Evolutionary conservation across 2,113 vertebrate genomes (phyloP).

Genomic region (Turnix velox): DNA sequence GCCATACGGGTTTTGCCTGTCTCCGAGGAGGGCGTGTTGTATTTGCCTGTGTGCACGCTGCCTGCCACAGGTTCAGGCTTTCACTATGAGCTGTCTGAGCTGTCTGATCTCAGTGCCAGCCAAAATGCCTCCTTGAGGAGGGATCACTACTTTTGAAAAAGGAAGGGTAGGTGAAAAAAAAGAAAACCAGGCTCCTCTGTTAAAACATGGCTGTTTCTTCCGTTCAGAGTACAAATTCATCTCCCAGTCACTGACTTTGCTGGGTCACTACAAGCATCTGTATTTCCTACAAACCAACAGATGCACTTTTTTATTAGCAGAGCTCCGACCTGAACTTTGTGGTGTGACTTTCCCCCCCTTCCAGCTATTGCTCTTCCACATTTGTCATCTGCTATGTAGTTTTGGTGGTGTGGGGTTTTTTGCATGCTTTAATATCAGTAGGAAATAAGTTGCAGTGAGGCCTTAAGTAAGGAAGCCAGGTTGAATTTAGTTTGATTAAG

Average conservation of each 20-base stretch:
- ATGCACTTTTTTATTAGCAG: not conserved
- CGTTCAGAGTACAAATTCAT: not conserved
- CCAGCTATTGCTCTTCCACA: not conserved
- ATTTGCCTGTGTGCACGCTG: not conserved
- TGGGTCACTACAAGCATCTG: not conserved
- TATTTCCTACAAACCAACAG: not conserved
- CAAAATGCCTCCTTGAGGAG: not conserved
- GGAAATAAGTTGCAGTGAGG: not conserved
- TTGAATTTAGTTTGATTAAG: not conserved
- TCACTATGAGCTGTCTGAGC: not conserved
- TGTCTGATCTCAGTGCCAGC: not conserved
- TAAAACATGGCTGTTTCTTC: not conserved
- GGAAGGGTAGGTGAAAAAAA: not conserved
- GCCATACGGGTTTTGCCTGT: conserved; percentile 15
- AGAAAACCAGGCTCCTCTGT: not conserved
- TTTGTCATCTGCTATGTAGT: not conserved
- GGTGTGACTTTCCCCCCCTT: not conserved
- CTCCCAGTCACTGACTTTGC: not conserved
- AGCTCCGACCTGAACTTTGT: not conserved
- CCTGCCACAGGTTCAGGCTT: not conserved
- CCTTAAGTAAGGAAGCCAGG: not conserved
- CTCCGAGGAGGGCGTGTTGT: not conserved
- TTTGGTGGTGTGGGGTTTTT: not conserved
- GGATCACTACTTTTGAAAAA: not conserved
- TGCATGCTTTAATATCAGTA: not conserved